Conservation (phyloP, 2,113 vertebrate species). For the Neogobius melanostomus region DNA sequence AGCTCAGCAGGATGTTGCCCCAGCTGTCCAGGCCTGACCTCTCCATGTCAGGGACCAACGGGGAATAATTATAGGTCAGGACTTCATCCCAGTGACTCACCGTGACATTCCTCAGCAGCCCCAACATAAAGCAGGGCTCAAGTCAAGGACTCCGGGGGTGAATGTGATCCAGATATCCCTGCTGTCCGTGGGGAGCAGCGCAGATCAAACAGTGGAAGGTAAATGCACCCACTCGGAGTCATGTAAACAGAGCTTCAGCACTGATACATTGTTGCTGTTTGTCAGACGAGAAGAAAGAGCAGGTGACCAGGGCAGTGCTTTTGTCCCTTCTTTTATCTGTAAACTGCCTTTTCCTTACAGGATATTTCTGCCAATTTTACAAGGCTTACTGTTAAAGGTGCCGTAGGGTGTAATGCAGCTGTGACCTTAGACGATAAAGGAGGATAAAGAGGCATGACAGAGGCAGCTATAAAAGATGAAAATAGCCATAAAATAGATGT, state of each 20-base stretch:
- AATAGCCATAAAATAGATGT: background rate
- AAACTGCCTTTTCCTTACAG: constrained; percentile 49
- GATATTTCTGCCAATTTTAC: constrained; percentile 43
- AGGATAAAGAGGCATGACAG: background rate
- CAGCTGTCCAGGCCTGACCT: constrained; percentile 78
- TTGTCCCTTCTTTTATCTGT: constrained; percentile 64
- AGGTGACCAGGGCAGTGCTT: constrained; percentile 64
- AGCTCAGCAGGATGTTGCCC: constrained; percentile 75
- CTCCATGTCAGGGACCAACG: constrained; percentile 70
- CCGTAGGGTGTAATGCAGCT: constrained; percentile 3
- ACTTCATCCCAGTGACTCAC: constrained; percentile 69
- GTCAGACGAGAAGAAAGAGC: constrained; percentile 64
- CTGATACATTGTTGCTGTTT: constrained; percentile 47
- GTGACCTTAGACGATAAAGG: background rate
- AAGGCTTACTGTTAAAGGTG: constrained; percentile 38
- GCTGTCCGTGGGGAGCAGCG: constrained; percentile 35
- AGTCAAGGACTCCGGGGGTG: constrained; percentile 64
- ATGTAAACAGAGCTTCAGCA: constrained; percentile 58
- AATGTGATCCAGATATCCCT: constrained; percentile 67
- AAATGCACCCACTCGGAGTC: constrained; percentile 36
- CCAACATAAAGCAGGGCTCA: constrained; percentile 63
- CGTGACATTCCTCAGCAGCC: constrained; percentile 69
- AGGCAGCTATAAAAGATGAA: background rate
- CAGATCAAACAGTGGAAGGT: constrained; percentile 40
- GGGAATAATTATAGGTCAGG: constrained; percentile 81